phyloP scores from a whole-genome alignment of 2,113 vertebrate species.

The Aix galericulata region DNA sequence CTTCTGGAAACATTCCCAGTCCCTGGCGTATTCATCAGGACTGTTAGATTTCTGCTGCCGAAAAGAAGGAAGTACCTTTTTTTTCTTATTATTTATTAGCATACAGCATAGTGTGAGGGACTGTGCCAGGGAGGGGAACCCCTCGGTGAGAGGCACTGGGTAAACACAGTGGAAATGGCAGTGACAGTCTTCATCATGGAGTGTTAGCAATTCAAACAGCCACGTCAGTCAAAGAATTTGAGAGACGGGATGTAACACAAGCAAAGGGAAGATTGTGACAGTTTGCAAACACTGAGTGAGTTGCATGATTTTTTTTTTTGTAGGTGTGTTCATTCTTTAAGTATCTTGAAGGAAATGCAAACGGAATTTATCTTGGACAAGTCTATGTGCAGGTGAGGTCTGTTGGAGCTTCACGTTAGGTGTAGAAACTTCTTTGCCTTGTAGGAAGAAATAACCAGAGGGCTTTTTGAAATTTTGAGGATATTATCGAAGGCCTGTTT shows the following conservation, averaged over 20 bases:
- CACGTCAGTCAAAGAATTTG: neutral
- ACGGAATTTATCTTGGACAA: neutral
- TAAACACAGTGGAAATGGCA: slow-evolving; percentile 16
- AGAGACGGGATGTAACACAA: neutral
- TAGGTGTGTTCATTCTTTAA: neutral
- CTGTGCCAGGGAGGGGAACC: neutral
- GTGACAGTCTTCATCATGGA: slow-evolving; percentile 7
- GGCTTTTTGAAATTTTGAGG: neutral
- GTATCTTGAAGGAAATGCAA: neutral
- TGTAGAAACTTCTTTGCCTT: neutral
- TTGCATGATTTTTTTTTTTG: neutral
- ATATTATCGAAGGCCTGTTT: neutral
- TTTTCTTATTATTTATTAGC: neutral
- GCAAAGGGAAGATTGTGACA: neutral
- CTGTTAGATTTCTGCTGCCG: neutral
- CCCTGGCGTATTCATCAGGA: slow-evolving; percentile 24
- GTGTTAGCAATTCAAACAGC: slow-evolving; percentile 16
- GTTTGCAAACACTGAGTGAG: neutral
- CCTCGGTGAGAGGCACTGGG: neutral
- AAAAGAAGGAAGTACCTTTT: neutral
- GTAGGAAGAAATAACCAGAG: neutral
- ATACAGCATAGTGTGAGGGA: neutral
- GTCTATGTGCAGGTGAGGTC: neutral
- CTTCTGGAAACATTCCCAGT: slow-evolving; percentile 46
- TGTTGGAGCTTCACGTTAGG: neutral